These are phyloP conservation scores for Leptinotarsa juncta DNA, from an alignment of 2,888 invertebrate genomes.

Conservation along the genomic window DNA sequence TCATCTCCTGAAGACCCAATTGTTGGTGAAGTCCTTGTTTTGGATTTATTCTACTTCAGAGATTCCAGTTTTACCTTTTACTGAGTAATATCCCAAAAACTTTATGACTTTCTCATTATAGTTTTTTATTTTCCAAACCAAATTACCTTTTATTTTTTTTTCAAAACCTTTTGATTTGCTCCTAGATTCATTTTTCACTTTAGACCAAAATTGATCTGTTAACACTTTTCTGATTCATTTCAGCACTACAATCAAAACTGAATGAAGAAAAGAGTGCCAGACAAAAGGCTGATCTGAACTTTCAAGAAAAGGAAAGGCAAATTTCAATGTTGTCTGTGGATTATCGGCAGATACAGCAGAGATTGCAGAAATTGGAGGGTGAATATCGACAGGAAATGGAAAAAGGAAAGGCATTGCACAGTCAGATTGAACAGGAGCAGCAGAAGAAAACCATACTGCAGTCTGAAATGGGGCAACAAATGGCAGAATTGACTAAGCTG, in stretches of 20 bases:
- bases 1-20: too few species aligned
- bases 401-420: constrained; percentile 84
- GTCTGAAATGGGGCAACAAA: constrained; percentile 81
- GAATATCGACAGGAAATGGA: constrained; percentile 90
- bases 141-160: too few species aligned
- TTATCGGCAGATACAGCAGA: constrained; percentile 92
- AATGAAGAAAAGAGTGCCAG: constrained; percentile 90
- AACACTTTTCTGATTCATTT: constrained; percentile 27
- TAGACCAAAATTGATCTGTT: too few species aligned
- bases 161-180: too few species aligned
- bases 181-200: too few species aligned
- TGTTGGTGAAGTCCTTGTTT: too few species aligned
- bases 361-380: constrained; percentile 90
- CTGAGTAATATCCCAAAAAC: too few species aligned
- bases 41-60: too few species aligned
- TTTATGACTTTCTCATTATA: too few species aligned
- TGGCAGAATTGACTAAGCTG: constrained; percentile 77
- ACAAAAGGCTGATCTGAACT: constrained; percentile 86
- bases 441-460: constrained; percentile 85
- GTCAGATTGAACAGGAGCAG: constrained; percentile 92
- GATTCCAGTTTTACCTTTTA: too few species aligned
- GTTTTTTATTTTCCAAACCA: too few species aligned
- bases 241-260: constrained; percentile 90
- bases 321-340: constrained; percentile 95
- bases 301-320: constrained; percentile 93